Percentiles rank a stretch among this genome's conserved stretches.
Conservation (phyloP, 2,797 vertebrate species). For the Malurus splendens region DNA sequence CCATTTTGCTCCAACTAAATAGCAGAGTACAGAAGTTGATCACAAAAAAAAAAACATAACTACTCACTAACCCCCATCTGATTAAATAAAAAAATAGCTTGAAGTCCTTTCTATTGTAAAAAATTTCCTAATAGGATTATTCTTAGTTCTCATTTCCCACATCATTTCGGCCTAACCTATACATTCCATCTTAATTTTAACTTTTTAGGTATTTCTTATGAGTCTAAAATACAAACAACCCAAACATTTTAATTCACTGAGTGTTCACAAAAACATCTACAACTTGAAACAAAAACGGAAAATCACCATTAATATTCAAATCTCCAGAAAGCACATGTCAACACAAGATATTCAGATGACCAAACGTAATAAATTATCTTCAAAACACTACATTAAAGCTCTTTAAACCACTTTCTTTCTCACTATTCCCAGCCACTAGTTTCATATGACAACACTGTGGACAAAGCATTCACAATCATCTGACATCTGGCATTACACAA, state of each 20-base stretch:
- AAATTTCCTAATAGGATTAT: background rate
- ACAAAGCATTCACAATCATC: background rate
- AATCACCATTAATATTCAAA: background rate
- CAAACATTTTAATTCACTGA: background rate
- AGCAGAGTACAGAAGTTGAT: fast-evolving
- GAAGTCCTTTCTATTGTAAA: background rate
- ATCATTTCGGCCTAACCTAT: background rate
- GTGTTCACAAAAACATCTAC: background rate
- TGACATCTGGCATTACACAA: background rate
- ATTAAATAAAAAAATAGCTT: background rate
- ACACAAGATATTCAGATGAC: background rate
- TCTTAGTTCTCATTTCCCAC: fast-evolving
- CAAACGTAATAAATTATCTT: background rate
- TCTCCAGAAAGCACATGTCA: background rate
- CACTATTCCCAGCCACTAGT: background rate
- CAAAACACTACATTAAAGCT: background rate
- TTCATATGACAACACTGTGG: background rate
- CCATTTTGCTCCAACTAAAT: background rate
- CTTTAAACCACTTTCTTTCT: background rate
- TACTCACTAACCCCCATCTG: background rate
- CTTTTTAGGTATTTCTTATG: background rate
- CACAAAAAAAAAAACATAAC: fast-evolving
- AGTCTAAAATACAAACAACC: background rate
- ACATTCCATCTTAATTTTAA: background rate
- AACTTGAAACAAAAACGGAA: background rate